These are phyloP conservation scores for Taenioides sp. DNA, from an alignment of 2,797 vertebrate genomes.

Conservation along the genomic window DNA sequence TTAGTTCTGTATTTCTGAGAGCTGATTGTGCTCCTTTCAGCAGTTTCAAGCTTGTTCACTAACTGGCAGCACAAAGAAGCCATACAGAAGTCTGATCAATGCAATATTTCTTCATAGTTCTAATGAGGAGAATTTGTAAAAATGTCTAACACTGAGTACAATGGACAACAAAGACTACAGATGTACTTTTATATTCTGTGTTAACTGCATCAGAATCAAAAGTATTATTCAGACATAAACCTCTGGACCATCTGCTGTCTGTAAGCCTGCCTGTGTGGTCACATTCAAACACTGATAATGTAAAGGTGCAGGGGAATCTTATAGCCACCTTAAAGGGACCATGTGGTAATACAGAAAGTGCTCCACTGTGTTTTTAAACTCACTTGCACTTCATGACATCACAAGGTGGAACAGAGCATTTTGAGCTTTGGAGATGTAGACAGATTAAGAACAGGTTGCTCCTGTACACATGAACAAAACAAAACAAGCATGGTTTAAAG, in stretches of 20 bases:
- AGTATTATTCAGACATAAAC: conserved; percentile 48
- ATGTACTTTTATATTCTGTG: conserved; percentile 53
- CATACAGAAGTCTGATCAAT: conserved; percentile 52
- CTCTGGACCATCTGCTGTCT: conserved; percentile 38
- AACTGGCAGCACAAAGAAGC: conserved; percentile 45
- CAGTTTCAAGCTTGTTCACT: conserved; percentile 48
- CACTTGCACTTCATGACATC: too few species aligned
- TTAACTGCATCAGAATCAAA: conserved; percentile 51
- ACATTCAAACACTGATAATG: conserved; percentile 16
- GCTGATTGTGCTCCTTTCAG: conserved; percentile 40
- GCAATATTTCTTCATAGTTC: conserved; percentile 33
- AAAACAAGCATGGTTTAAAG: too few species aligned
- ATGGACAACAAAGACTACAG: conserved; percentile 34
- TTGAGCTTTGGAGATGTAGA: too few species aligned
- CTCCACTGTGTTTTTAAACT: too few species aligned
- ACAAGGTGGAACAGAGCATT: too few species aligned
- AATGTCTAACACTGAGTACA: conserved; percentile 32
- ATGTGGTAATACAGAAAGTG: too few species aligned
- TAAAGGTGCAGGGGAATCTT: too few species aligned
- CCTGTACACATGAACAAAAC: too few species aligned
- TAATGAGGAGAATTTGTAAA: conserved; percentile 38
- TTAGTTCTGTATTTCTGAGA: neutral
- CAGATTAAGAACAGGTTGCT: neutral
- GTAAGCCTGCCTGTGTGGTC: conserved; percentile 34
- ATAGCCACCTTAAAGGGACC: too few species aligned